Evolutionary conservation across 1,140 invertebrate genomes (phyloP), one percentile per base, ranked within the genome.

Genomic region (Chelonus insularis): DNA sequence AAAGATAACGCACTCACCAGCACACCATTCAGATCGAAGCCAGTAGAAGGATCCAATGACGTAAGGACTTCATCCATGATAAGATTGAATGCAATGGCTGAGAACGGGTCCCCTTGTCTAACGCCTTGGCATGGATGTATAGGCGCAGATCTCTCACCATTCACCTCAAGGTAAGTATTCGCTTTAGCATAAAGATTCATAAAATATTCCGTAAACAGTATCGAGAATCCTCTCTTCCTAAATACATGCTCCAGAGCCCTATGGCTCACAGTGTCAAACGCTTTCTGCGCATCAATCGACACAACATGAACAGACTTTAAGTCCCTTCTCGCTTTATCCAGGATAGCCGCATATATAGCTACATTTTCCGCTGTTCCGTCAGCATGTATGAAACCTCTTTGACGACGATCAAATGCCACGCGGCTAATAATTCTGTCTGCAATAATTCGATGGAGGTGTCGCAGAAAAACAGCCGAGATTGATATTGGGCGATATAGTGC

Each of bases 251-350:
- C n/a, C n/a, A n/a, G n/a, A 29, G 25, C 25, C n/a, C 7, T 3
- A 29, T 29, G 25, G 25, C 3, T 29, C 7, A 79, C 69, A 1
- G 71, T 68, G 11, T 76, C 74, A 47, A 77, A 80, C 21, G 79
- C 79, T 67, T 82, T 82, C 4, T 68, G 56, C 1, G 65, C 55
- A 21, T 69, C 68, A 0, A 69, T 4, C 0, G 61, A 56, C 4
- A 39, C 63, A 1, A 67, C 11, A n/a, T 68, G 64, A 0, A 68
- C 37, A n/a, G n/a, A n/a, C n/a, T n/a, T n/a, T n/a, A n/a, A 8
- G 54, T 41, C n/a, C n/a, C n/a, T 11, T 29, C 59, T 0, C 55
- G 58, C 52, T 4, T 62, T 16, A 4, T 47, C 5, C 0, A 64
- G 43, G 3, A 48, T 4, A 1, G 52, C 1, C 0, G 51, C 39